Conservation (phyloP, 2,113 vertebrate genomes). For the Xiphophorus maculatus region DNA sequence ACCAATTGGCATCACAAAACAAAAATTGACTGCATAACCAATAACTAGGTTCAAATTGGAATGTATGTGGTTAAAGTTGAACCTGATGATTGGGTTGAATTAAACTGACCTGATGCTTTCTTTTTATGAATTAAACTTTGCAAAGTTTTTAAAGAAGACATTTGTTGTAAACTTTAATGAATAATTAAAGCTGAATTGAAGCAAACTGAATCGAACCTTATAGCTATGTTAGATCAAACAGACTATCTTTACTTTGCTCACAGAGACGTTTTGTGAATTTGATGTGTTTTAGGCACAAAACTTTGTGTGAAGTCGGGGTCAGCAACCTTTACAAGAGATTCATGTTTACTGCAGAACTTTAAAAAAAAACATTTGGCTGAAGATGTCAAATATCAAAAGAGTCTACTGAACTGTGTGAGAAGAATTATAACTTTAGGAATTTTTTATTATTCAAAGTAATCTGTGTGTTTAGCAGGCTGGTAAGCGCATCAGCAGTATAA, state of each 20-base stretch:
- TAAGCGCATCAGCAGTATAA: neutral
- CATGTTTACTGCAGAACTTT: neutral
- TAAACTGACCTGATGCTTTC: neutral
- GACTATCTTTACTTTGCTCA: neutral
- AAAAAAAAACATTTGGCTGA: neutral
- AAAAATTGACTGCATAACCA: neutral
- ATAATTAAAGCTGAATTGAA: neutral
- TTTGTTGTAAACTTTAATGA: neutral
- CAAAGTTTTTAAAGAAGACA: neutral
- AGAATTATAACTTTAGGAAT: too few relatives aligned
- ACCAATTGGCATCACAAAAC: neutral
- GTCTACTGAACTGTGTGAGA: too few relatives aligned
- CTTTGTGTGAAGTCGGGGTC: neutral
- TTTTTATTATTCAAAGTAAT: neutral
- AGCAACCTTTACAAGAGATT: neutral
- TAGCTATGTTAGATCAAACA: neutral
- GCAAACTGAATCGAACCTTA: neutral
- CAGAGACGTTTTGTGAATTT: neutral
- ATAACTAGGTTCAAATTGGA: neutral
- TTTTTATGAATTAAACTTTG: neutral
- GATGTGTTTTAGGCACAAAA: neutral
- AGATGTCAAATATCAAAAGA: neutral
- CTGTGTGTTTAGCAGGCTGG: neutral
- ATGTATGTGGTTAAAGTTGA: neutral
- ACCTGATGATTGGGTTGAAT: neutral